Conservation (phyloP, 2,888 invertebrate genomes). For the Tridacna crocea region DNA sequence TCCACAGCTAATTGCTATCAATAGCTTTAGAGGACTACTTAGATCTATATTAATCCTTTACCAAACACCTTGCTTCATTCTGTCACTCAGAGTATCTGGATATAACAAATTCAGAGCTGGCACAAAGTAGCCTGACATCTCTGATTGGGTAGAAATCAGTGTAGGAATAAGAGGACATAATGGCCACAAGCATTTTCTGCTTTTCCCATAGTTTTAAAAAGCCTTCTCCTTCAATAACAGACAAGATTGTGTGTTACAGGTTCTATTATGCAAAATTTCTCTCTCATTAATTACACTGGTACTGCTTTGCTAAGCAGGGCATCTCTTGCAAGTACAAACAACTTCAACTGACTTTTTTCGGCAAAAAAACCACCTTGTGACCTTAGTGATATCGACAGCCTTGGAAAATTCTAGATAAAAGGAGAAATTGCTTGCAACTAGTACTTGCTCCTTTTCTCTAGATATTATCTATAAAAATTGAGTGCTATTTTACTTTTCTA, state of each 20-base stretch:
- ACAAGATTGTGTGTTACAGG: background rate
- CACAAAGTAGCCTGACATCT: too few relatives aligned
- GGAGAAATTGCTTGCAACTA: background rate
- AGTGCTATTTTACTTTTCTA: too few relatives aligned
- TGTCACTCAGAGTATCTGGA: too few relatives aligned
- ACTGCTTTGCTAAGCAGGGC: background rate
- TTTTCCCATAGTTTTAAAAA: conserved; percentile 1
- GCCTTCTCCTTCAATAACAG: background rate
- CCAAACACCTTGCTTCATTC: too few relatives aligned
- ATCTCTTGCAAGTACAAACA: background rate
- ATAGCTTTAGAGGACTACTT: too few relatives aligned
- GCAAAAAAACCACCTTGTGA: too few relatives aligned
- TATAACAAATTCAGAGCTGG: too few relatives aligned
- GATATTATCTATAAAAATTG: background rate
- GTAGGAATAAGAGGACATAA: background rate
- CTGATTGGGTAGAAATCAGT: background rate
- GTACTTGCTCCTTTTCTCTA: background rate
- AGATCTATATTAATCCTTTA: too few relatives aligned
- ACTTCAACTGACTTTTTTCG: too few relatives aligned
- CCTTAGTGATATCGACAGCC: too few relatives aligned
- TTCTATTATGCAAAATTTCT: background rate
- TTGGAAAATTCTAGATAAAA: background rate
- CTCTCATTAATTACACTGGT: too few relatives aligned
- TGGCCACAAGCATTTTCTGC: background rate
- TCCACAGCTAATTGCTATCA: too few relatives aligned